Base-by-base conservation (phyloP, 1,140 invertebrate species). In the Caenorhabditis latens region DNA sequence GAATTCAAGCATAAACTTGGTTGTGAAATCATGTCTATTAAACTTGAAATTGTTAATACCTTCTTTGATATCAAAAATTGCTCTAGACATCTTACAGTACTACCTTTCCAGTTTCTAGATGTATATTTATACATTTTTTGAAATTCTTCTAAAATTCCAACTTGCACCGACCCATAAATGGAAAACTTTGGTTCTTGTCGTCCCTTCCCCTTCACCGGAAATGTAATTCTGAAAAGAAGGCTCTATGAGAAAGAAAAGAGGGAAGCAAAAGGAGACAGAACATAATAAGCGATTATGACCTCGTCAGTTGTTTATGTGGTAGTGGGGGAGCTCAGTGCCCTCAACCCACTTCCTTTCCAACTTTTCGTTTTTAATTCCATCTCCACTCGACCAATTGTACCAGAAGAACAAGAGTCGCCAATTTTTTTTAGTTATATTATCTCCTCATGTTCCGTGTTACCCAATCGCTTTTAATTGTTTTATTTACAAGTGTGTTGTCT, bases 211-310 rank as follows among this genome's bases (percentile, higher is more conserved):
- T 63, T 50, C n/a, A 50, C 43, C 71, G 46, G 46, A 48, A 79
- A 79, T 48, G 46, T 50, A 79, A 79, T 79, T 79, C 43, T 79
- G 14, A 79, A 79, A 79, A 79, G 46, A 79, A 50, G 43, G 71
- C 46, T 79, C 46, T 46, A 21, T 13, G 46, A 43, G n/a, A 50
- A 79, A 24, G 43, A 79, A 21, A 21, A 21, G 13, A 9, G n/a
- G 11, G 71, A 79, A 79, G 71, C 71, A 24, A 79, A 79, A 79
- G 43, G 71, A 43, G 71, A 79, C 43, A 79, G 46, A 79, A 50
- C 46, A 79, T 79, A 79, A 79, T 79, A 50, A 79, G 71, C 71
- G 71, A 50, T 79, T 79, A 79, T 79, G 71, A 79, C 71, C 71
- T 79, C 71, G 71, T 79, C 71, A 79, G 71, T 79, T 79, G 71